These are phyloP conservation scores for Penelope pileata DNA, from an alignment of 2,113 vertebrate species.

Conservation along the genomic window DNA sequence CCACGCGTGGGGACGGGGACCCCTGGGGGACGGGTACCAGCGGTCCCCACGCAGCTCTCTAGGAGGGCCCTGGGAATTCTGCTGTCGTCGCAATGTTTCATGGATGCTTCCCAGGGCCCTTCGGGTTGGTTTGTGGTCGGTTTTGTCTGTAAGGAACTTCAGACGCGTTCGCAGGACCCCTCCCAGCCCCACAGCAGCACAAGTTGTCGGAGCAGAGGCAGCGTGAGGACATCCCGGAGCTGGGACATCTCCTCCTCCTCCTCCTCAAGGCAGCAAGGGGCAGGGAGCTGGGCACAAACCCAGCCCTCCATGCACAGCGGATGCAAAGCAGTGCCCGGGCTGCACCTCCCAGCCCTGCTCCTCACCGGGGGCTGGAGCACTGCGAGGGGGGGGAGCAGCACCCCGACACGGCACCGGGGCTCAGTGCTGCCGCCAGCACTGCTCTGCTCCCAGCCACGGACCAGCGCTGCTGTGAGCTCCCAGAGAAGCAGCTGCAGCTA, in stretches of 20 bases:
- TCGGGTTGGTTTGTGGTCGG: not conserved
- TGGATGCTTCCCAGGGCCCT: not conserved
- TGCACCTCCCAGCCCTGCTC: not conserved
- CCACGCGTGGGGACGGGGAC: not conserved
- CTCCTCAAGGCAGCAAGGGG: too few relatives aligned
- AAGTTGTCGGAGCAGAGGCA: not conserved
- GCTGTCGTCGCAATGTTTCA: not conserved
- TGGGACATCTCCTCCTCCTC: not conserved
- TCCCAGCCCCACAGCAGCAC: not conserved
- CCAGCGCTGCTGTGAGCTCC: not conserved
- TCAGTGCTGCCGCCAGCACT: not conserved
- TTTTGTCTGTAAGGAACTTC: not conserved
- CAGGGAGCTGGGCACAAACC: not conserved
- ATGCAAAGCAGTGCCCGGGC: not conserved
- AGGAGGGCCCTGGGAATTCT: not conserved
- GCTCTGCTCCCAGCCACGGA: too few relatives aligned
- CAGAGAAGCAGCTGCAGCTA: not conserved
- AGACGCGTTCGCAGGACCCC: not conserved
- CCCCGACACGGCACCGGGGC: not conserved
- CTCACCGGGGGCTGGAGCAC: not conserved
- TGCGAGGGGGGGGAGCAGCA: not conserved
- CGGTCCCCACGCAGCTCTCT: not conserved
- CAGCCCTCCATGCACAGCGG: not conserved
- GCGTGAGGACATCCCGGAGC: rapidly evolving
- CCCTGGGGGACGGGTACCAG: not conserved